Percentiles rank a stretch among this genome's conserved stretches.
Conservation (phyloP, 1,140 invertebrate species). For the Aphelenchoides avenae region DNA sequence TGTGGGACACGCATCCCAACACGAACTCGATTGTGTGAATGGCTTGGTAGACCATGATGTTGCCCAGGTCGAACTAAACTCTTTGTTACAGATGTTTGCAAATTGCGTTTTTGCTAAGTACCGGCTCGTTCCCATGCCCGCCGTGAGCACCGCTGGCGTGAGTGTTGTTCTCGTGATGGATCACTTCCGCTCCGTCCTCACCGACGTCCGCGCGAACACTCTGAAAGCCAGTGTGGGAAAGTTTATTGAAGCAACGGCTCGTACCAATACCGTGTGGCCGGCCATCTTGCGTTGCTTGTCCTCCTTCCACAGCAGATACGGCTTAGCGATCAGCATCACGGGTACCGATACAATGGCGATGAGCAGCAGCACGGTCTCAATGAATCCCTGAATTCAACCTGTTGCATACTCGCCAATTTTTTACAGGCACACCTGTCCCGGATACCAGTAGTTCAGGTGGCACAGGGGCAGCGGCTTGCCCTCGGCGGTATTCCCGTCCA, state of each 20-base stretch:
- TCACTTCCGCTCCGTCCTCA: conserved; percentile 53
- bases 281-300: conserved; percentile 4
- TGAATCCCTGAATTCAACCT: conserved; percentile 45
- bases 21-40: conserved; percentile 97
- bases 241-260: no score
- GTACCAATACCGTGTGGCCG: background rate
- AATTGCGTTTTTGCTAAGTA: conserved; percentile 10
- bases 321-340: conserved; percentile 85
- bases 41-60: conserved; percentile 79
- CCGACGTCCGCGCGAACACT: conserved; percentile 56
- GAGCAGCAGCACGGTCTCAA: conserved; percentile 71
- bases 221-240: conserved; percentile 43
- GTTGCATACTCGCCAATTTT: background rate
- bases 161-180: conserved; percentile 29
- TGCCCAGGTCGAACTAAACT: conserved; percentile 72
- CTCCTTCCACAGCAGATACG: conserved; percentile 62
- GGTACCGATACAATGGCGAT: conserved; percentile 79
- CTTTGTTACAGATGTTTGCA: conserved; percentile 9
- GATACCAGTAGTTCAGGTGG: conserved; percentile 56
- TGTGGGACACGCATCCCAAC: conserved; percentile 88
- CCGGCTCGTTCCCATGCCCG: conserved; percentile 43
- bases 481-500: conserved; percentile 9
- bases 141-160: background rate
- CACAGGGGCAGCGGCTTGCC: conserved; percentile 20
- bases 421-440: conserved; percentile 49